Conservation (phyloP, 2,113 vertebrate species). For the Recurvirostra avosetta region DNA sequence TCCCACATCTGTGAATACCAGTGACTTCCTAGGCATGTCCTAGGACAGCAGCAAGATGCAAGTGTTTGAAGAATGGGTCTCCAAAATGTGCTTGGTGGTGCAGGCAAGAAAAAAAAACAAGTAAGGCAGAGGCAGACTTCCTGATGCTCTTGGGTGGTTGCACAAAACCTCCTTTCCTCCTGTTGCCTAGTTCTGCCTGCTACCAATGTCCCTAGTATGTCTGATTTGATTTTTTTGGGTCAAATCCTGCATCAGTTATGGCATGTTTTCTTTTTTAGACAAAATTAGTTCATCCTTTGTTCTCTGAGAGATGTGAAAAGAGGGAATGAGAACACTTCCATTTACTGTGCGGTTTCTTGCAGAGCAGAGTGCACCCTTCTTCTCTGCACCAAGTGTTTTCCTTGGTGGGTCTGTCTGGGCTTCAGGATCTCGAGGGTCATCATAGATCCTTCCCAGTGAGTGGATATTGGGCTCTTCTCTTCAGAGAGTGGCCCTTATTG, state of each 20-base stretch:
- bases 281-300: slow-evolving; percentile 1
- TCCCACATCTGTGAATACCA: not conserved
- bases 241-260: not conserved
- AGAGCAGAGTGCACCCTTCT: not conserved
- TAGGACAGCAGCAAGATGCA: not conserved
- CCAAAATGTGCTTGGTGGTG: not conserved
- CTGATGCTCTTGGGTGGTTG: not conserved
- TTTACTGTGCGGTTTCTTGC: not conserved
- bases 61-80: not conserved
- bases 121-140: not conserved
- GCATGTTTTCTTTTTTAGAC: not conserved
- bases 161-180: not conserved
- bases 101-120: not conserved
- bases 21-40: not conserved
- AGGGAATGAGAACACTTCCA: not conserved
- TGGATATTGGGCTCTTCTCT: not conserved
- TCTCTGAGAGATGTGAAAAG: not conserved
- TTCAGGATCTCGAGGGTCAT: not conserved
- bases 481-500: not conserved
- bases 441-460: not conserved
- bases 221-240: slow-evolving; percentile 13
- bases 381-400: not conserved
- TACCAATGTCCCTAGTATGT: not conserved
- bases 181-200: not conserved
- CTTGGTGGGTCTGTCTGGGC: not conserved